Percentiles rank a stretch among this genome's conserved stretches.
Evolutionary conservation across 2,888 invertebrate species (phyloP).

Genomic region (Leptinotarsa tumamoca): DNA sequence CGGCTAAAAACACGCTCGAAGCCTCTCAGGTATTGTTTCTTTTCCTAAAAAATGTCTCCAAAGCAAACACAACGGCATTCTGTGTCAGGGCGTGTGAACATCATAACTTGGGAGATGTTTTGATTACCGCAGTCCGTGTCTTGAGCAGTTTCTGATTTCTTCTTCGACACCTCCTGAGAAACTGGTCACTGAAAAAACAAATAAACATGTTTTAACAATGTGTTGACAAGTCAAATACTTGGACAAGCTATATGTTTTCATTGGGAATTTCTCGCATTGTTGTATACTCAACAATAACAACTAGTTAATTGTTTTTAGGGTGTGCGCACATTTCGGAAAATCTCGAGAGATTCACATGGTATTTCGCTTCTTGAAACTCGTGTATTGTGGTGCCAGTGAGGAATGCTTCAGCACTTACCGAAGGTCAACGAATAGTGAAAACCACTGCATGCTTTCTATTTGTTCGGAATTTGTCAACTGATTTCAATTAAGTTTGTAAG

Average conservation of each 20-base stretch:
- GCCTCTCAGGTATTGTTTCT: constrained; percentile 14
- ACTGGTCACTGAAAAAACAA: constrained; percentile 50
- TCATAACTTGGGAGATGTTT: constrained; percentile 42
- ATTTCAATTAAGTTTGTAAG: not conserved
- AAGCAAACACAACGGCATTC: constrained; percentile 44
- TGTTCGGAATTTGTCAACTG: not conserved
- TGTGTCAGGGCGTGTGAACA: constrained; percentile 52
- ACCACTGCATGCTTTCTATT: not conserved
- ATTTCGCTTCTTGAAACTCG: not conserved
- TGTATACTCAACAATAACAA: constrained; percentile 31
- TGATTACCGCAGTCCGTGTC: constrained; percentile 50
- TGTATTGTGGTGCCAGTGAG: not conserved
- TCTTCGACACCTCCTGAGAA: constrained; percentile 54
- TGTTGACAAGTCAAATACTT: constrained; percentile 37
- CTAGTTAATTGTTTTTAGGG: constrained; percentile 30
- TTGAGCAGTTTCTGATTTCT: constrained; percentile 50
- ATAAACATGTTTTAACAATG: constrained; percentile 52
- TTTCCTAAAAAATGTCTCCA: constrained; percentile 22
- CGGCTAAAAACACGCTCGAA: constrained; percentile 1
- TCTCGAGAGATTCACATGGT: constrained; percentile 10
- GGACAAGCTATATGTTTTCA: constrained; percentile 29
- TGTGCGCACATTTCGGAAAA: constrained; percentile 25
- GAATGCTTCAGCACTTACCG: not conserved
- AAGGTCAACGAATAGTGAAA: not conserved
- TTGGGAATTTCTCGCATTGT: constrained; percentile 31